These are phyloP conservation scores for Turritopsis rubra DNA, from an alignment of 30 jellyfish, hydroid and myxozoan genomes.

Conservation along the genomic window DNA sequence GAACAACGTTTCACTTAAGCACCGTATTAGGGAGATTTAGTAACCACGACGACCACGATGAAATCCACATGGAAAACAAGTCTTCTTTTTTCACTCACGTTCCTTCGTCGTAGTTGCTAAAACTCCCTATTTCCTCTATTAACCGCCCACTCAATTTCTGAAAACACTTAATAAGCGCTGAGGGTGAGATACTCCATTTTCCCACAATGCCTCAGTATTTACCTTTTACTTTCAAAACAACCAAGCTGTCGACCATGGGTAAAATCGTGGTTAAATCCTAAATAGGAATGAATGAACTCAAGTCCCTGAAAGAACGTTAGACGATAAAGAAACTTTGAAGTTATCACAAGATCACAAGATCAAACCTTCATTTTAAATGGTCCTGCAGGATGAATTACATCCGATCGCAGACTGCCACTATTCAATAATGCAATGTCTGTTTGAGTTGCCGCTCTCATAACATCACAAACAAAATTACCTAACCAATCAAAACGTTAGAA, in stretches of 20 bases:
- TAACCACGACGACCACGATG: too few relatives aligned
- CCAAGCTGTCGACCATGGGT: constrained; percentile 74
- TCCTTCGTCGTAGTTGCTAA: too few relatives aligned
- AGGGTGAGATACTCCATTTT: too few relatives aligned
- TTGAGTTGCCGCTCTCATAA: constrained; percentile 82
- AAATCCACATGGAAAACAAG: too few relatives aligned
- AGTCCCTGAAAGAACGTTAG: not conserved
- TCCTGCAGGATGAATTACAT: constrained; percentile 62
- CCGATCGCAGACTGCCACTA: constrained; percentile 73
- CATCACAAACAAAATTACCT: constrained; percentile 72
- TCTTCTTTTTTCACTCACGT: too few relatives aligned
- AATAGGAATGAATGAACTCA: not conserved
- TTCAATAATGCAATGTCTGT: constrained; percentile 59
- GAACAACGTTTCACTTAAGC: too few relatives aligned
- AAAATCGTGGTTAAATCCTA: constrained; percentile 59
- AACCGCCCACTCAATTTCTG: too few relatives aligned
- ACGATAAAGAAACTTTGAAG: too few relatives aligned
- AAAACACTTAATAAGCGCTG: too few relatives aligned
- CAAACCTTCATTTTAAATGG: constrained; percentile 50
- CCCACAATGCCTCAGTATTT: not conserved
- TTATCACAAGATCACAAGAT: not conserved
- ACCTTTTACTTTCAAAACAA: constrained; percentile 58
- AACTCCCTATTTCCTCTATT: too few relatives aligned
- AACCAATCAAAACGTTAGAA: not conserved
- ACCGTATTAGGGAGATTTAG: too few relatives aligned